Base-by-base conservation (phyloP, 1,140 invertebrate species). In the Pogonus chalceus region DNA sequence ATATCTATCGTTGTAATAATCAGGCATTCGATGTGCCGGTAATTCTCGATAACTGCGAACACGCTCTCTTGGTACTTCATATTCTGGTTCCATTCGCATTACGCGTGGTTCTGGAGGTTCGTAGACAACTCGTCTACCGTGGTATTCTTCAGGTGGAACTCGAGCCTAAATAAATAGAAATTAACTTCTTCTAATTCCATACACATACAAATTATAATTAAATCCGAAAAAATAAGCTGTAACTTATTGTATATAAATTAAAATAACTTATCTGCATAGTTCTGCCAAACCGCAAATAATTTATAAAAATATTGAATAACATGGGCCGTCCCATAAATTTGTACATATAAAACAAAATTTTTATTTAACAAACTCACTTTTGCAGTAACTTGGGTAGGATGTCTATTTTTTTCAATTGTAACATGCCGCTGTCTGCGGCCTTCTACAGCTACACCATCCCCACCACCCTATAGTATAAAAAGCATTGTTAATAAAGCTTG, bases 1-100 rank as follows among this genome's bases (percentile, higher is more conserved):
- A 50, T 69, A 67, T 55, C 66, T 67, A 35, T 53, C 58, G 20
- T 56, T 60, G 53, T 66, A 68, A 58, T 65, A 66, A 55, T 66
- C 64, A 1, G 64, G 63, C 55, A 62, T 62, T 20, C 64, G 52
- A 51, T 66, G 64, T 20, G 64, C 22, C 2, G 61, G 64, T 46
- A 67, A 46, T 55, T 68, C 66, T 35, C 66, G 52, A 48, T 66
- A 66, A 18, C 14, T 26, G 3, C 23, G 12, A 26, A 31, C 26
- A n/a, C 49, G 49, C 14, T 51, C 49, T 21, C 49, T 23, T 23
- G 47, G 47, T 20, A 23, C 14, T 31, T 51, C 49, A 35, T 51
- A 51, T 26, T 51, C 49, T 2, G 49, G 49, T 31, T 51, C 49
- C 2, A 51, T 26, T 20, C 49, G 23, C 14, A 51, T 20, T 26